Evolutionary conservation across 1,140 invertebrate genomes (phyloP).

Genomic region (Cydia amplana): DNA sequence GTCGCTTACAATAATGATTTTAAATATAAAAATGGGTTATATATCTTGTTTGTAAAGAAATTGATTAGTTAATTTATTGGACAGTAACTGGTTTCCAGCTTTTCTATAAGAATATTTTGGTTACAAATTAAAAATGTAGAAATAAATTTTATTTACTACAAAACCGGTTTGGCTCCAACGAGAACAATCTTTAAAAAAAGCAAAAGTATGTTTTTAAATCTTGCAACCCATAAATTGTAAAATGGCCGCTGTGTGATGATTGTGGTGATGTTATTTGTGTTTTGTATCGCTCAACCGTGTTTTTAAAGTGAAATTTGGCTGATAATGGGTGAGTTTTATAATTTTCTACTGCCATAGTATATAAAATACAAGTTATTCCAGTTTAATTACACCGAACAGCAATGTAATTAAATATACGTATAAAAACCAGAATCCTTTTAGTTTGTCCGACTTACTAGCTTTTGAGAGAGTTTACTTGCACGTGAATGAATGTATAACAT

Average conservation of each 20-base stretch:
- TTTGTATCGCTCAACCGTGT: constrained; percentile 50
- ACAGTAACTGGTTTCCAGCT: too few species aligned
- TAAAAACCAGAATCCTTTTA: not conserved
- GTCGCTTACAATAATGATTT: too few species aligned
- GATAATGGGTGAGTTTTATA: constrained; percentile 62
- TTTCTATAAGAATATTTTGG: too few species aligned
- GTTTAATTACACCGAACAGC: not conserved
- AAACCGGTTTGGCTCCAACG: not conserved
- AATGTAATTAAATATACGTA: not conserved
- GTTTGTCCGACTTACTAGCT: constrained; percentile 4
- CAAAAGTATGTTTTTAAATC: constrained; percentile 31
- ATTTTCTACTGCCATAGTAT: not conserved
- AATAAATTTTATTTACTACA: not conserved
- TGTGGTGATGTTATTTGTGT: constrained; percentile 64
- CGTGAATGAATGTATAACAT: not conserved
- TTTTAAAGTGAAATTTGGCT: constrained; percentile 48
- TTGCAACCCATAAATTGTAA: constrained; percentile 56
- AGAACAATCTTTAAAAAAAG: constrained; percentile 2
- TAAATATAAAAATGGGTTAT: too few species aligned
- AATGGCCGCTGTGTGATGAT: constrained; percentile 70
- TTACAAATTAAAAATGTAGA: not conserved
- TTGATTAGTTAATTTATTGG: too few species aligned
- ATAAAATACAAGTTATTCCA: not conserved
- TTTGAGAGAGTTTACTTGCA: not conserved
- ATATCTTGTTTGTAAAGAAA: too few species aligned